Evolutionary conservation across 2,113 vertebrate species (phyloP).

Genomic region (Sylvilagus bachmani): DNA sequence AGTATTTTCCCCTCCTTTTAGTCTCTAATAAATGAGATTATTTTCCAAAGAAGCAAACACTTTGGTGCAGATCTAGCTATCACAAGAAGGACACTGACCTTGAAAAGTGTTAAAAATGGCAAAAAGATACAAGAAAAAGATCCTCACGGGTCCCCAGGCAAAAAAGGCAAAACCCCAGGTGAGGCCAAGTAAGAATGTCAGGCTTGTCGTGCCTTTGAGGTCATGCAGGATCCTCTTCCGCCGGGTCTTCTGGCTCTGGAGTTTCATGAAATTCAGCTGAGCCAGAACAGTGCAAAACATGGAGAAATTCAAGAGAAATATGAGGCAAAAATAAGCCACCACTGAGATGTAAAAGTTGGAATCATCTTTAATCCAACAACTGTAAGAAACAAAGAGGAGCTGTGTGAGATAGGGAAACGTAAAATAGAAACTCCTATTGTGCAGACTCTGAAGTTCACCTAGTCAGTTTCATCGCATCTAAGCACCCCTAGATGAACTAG

Average conservation of each 20-base stretch:
- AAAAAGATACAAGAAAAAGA: slow-evolving; percentile 92
- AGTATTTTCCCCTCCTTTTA: neutral
- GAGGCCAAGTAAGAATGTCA: slow-evolving; percentile 94
- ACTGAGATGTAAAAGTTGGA: slow-evolving; percentile 90
- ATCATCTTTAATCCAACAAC: slow-evolving; percentile 93
- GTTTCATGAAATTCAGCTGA: slow-evolving; percentile 89
- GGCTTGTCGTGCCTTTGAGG: slow-evolving; percentile 89
- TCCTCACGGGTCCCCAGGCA: slow-evolving; percentile 89
- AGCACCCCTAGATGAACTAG: neutral
- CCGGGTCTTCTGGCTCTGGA: slow-evolving; percentile 81
- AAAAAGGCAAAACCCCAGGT: slow-evolving; percentile 93
- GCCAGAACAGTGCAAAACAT: slow-evolving; percentile 92
- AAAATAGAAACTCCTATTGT: neutral
- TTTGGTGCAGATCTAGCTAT: neutral
- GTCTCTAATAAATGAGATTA: neutral
- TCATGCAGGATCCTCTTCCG: slow-evolving; percentile 85
- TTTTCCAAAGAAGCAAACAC: slow-evolving; percentile 18
- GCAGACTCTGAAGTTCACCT: neutral
- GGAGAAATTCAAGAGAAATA: slow-evolving; percentile 90
- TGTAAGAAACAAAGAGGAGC: slow-evolving; percentile 82
- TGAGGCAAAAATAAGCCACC: slow-evolving; percentile 89
- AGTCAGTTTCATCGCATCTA: neutral
- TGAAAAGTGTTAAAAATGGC: slow-evolving; percentile 93
- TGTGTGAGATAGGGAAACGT: slow-evolving; percentile 54
- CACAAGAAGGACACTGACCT: slow-evolving; percentile 87